Conservation (phyloP, 2,797 vertebrate species). For the Lerista edwardsae region DNA sequence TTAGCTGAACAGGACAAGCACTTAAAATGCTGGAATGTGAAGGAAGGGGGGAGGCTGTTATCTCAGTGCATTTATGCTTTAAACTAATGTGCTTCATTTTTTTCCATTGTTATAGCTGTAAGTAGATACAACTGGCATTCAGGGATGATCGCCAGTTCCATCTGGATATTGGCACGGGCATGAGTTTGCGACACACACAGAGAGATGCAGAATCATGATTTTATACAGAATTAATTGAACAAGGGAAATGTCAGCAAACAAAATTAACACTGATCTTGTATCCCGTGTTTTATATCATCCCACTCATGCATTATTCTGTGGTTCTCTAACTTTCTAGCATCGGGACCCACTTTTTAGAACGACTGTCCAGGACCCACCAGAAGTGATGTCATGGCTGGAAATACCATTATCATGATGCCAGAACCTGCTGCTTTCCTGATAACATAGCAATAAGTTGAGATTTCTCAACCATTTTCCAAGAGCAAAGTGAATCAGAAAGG, state of each 20-base stretch:
- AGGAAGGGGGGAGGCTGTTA: background rate
- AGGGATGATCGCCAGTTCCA: background rate
- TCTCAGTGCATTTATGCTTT: background rate
- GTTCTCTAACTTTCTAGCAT: too few relatives aligned
- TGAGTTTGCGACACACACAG: background rate
- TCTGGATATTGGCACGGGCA: background rate
- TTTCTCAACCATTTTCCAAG: too few relatives aligned
- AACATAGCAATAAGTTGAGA: too few relatives aligned
- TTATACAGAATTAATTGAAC: background rate
- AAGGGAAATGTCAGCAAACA: background rate
- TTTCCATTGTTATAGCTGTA: background rate
- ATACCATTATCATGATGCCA: too few relatives aligned
- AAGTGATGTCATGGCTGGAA: too few relatives aligned
- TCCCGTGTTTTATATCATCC: too few relatives aligned
- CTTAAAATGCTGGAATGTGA: background rate
- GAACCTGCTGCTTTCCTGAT: too few relatives aligned
- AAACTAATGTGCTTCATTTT: conserved; percentile 11
- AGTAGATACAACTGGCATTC: conserved; percentile 10
- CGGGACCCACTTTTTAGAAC: too few relatives aligned
- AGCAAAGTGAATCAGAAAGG: too few relatives aligned
- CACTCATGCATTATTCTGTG: too few relatives aligned
- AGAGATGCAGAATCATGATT: background rate
- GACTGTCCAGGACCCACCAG: too few relatives aligned
- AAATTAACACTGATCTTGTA: background rate
- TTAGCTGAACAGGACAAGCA: conserved; percentile 26